phyloP scores from a whole-genome alignment of 2,888 invertebrate species.

The Crocallis elinguaria region DNA sequence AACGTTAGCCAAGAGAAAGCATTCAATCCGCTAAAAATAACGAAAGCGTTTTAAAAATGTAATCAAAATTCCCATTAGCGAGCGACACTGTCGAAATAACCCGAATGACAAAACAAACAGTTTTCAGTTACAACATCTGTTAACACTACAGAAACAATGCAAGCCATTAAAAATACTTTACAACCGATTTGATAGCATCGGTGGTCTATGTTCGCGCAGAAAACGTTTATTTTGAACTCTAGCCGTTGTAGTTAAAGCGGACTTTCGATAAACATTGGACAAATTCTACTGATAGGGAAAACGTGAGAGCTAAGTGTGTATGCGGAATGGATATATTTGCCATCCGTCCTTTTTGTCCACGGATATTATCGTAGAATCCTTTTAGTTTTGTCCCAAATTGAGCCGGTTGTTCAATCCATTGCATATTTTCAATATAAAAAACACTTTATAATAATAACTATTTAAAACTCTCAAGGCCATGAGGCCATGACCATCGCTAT shows the following conservation, averaged over 20 bases:
- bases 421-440: too few relatives aligned
- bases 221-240: conserved; percentile 20
- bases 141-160: conserved; percentile 32
- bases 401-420: not conserved
- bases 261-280: conserved; percentile 4
- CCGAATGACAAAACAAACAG: conserved; percentile 30
- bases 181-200: conserved; percentile 23
- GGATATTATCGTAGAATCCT: not conserved
- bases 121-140: conserved; percentile 32
- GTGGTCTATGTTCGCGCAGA: conserved; percentile 13
- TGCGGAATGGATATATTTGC: not conserved
- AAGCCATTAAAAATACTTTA: conserved; percentile 33
- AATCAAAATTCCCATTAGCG: not conserved
- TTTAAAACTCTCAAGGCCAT: too few relatives aligned
- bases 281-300: conserved; percentile 23
- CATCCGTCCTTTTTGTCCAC: not conserved
- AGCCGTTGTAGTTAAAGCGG: conserved; percentile 7
- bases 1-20: conserved; percentile 5
- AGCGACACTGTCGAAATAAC: conserved; percentile 11
- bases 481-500: too few relatives aligned
- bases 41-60: not conserved
- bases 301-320: conserved; percentile 10
- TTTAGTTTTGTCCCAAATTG: not conserved
- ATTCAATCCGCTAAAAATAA: conserved; percentile 7
- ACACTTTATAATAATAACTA: too few relatives aligned